Evolutionary conservation across 2,888 invertebrate genomes (phyloP), one percentile per base, ranked within the genome.

Genomic region (Sericinus montela): DNA sequence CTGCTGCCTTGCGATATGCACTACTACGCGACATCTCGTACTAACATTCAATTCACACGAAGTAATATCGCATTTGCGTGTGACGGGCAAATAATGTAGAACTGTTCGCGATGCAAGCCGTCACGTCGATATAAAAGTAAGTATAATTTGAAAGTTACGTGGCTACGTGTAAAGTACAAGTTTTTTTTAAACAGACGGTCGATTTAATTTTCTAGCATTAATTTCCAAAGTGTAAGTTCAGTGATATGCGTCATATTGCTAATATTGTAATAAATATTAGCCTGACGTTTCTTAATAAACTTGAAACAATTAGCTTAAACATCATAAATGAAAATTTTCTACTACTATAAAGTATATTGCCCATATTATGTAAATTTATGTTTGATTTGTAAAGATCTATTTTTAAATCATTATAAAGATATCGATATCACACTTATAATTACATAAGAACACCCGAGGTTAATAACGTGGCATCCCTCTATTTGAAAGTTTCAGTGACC

Each of bases 1-100:
- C 58, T 63, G 62, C 60, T 60, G 62, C 67, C 66, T 65, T 65
- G 70, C 74, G 76, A 66, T 60, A 73, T 75, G 78, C 72, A 72
- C 67, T 60, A 63, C 69, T 70, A 71, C 68, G 66, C 69, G 66
- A 10, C 13, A 32, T 60, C 66, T 59, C 62, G 57, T 60, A 62
- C 57, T 59, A 58, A 61, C 67, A 60, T 60, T 54, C 56, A 53
- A 61, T 58, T 63, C 60, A 59, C 63, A 61, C 63, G 62, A 58
- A 60, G 65, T 19, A 19, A 19, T 58, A 57, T 58, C 56, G 60
- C 57, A 56, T 63, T 66, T 54, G 48, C 64, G 61, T 62, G 69
- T 62, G 56, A 62, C 66, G 58, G 56, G 54, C 62, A 62, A 59
- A 74, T 60, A 58, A 79, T 76, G 75, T 75, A 76, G 68, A 67